Base-by-base conservation (phyloP, 2,888 invertebrate genomes). In the Neria commutata region DNA sequence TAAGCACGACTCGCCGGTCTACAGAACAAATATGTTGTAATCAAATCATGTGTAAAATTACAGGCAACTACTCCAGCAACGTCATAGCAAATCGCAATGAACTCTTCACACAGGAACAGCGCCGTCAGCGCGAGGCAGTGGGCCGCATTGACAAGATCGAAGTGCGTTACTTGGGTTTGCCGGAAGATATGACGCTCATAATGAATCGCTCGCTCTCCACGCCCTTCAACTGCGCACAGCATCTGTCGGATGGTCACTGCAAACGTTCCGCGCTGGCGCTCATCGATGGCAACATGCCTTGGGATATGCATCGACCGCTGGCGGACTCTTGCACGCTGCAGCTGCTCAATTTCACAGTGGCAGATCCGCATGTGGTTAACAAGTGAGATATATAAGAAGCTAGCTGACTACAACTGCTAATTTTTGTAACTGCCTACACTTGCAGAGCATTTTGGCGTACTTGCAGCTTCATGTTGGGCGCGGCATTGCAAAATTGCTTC, bases 181-280 rank as follows among this genome's bases (percentile, higher is more conserved):
- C 91, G 0, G 88, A 91, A 72, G 88, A 90, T 69, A 85, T 87
- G 23, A 88, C 88, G 1, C 80, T 98, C 57, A 78, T 91, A 21
- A 96, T 98, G 96, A 98, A 98, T 79, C 93, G 91, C 77, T 84
- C 88, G 66, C 81, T 98, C 8, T 98, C 98, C 0, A 97, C 98
- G 1, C 98, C 98, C 0, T 89, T 86, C 72, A 91, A 98, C 75
- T 96, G 96, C 82, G 94, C 96, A 1, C 90, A 86, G 84, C 95
- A 95, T 83, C 83, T 95, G 54, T 85, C 87, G 46, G 91, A 94
- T 76, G 86, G 87, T 72, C 85, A 91, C 40, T 83, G 85, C 56
- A 86, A 90, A 1, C 84, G 86, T 58, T 89, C 92, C 50, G 94
- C 90, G 0, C 75, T 98, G 23, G 97, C 96, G 0, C 76, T 92